Evolutionary conservation across 2,888 invertebrate species (phyloP), one percentile per base, ranked within the genome.

Genomic region (Cecidostiba fungosa): DNA sequence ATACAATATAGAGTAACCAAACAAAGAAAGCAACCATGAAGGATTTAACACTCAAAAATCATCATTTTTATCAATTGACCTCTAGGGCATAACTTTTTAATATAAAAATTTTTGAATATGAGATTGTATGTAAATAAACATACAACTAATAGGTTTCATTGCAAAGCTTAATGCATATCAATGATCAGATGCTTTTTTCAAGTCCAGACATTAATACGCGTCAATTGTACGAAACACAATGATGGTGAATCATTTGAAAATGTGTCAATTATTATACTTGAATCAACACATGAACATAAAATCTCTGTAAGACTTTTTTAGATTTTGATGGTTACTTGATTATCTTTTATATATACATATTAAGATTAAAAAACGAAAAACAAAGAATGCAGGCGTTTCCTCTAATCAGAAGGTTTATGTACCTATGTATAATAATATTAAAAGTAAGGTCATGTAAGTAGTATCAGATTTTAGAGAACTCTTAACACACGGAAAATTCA

Each of bases 401-500:
- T n/a, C 23, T 62, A 16, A 47, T 47, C 47, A 47, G 19, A 82
- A 32, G 32, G 36, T 81, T 43, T 73, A 82, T 82, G 81, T 82
- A 74, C 66, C 66, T 82, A 47, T 59, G 43, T 43, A 43, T 43
- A 43, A 59, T 59, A 59, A 59, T 82, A 82, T 66, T 82, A 82
- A 47, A 74, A 32, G n/a, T 82, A 80, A 80, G 50, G 19, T 50
- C 26, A 8, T 80, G 32, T 79, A 79, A 50, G 26, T 82, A 74
- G 32, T 66, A 62, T 29, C 66, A 82, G 8, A 74, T 81, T n/a
- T 12, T 81, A 73, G 59, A 0, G 26, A 73, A 62, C 62, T 43
- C n/a, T 81, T n/a, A 43, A 59, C 73, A 81, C 74, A 82, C n/a
- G n/a, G 81, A 82, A 82, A 82, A 74, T 74, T 59, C 14, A 74